Evolutionary conservation across 2,113 vertebrate genomes (phyloP), one percentile per base, ranked within the genome.

Genomic region (Nestor notabilis): DNA sequence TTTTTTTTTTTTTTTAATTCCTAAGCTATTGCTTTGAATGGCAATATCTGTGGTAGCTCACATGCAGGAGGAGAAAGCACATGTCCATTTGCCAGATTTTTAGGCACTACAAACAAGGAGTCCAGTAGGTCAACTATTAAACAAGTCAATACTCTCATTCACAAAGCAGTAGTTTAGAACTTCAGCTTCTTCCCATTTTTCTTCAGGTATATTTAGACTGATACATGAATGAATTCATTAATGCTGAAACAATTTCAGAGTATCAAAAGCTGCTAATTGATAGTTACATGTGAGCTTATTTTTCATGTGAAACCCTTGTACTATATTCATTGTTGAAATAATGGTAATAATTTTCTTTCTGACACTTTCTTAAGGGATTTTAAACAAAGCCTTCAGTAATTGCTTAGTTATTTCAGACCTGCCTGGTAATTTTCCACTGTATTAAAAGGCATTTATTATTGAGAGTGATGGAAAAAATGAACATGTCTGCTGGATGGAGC

Each of bases 361-460:
- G 72, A 83, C 95, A 78, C 83, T 97, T 97, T 96, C 96, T 70
- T 94, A 93, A 95, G 90, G 80, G 97, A 97, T 91, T 96, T 97
- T 96, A 98, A 98, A 98, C 93, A 98, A 98, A 97, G 91, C 47
- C 63, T 95, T 69, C 61, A 50, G 74, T 97, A 97, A 98, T 96
- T 98, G 94, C 95, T 97, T 96, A 87, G 95, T 97, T 97, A 97
- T 97, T 97, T 98, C 92, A 97, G 92, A 88, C 89, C 70, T 96
- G 95, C 89, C 92, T 87, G 82, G 97, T 98, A 97, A 98, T 98
- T 98, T 98, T 98, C 97, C 91, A 24, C 68, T 83, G 72, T 95
- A 98, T 97, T 97, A 97, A 96, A 97, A 97, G 72, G 66, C 71
- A 95, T 96, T 97, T 96, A 80, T 83, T 94, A 95, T 89, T 90